Conservation (phyloP, 2,113 vertebrate species). For the Nothoprocta perdicaria region DNA sequence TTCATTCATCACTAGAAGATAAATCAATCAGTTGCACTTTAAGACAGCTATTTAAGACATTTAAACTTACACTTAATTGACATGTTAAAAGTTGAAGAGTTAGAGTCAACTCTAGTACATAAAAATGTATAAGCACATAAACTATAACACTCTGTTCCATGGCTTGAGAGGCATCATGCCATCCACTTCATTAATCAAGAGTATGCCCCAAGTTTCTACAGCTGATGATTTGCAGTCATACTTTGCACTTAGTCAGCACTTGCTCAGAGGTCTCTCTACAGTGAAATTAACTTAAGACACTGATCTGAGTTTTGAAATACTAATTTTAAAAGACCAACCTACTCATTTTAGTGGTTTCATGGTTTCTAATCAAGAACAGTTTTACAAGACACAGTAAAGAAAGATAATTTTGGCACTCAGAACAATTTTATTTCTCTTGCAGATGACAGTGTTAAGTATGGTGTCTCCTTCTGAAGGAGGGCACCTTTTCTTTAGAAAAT, state of each 20-base stretch:
- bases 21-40: conserved; percentile 51
- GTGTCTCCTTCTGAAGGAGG: background rate
- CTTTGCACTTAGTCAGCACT: background rate
- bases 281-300: background rate
- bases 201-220: background rate
- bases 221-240: conserved; percentile 4
- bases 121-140: conserved; percentile 53
- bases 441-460: background rate
- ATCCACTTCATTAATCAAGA: conserved; percentile 31
- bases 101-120: conserved; percentile 48
- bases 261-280: background rate
- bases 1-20: conserved; percentile 38
- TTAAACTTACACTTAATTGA: conserved; percentile 61
- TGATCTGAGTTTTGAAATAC: background rate
- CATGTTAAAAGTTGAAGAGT: conserved; percentile 69
- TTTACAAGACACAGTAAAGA: background rate
- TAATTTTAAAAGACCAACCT: background rate
- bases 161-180: conserved; percentile 25
- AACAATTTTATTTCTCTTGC: background rate
- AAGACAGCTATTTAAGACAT: conserved; percentile 61
- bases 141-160: background rate
- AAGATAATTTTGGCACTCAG: background rate
- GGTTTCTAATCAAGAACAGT: background rate
- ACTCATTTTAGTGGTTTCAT: background rate
- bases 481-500: conserved; percentile 23